Conservation (phyloP, 2,797 vertebrate species). For the Phataginus tricuspis region DNA sequence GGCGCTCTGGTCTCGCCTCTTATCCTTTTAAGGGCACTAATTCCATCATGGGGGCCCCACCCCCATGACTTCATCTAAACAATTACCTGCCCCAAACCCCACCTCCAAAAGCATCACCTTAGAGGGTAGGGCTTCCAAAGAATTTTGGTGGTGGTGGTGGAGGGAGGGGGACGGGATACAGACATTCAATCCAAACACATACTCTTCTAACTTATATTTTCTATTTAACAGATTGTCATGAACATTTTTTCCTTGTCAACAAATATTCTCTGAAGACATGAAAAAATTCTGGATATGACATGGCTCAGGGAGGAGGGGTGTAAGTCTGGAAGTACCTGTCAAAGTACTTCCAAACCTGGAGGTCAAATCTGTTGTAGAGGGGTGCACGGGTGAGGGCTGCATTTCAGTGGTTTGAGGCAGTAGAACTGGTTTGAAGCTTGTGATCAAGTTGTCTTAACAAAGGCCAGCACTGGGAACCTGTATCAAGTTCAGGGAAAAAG, state of each 20-base stretch:
- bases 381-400: neutral
- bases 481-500: neutral
- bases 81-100: neutral
- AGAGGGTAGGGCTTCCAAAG: neutral
- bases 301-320: neutral
- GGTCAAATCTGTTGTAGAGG: neutral
- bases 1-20: neutral
- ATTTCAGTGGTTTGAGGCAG: neutral
- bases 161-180: neutral
- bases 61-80: neutral
- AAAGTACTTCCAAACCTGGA: too few relatives aligned
- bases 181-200: neutral
- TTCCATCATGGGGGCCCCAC: rapidly evolving
- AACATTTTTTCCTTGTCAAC: neutral
- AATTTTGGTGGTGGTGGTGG: neutral
- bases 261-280: neutral
- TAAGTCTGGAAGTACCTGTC: neutral
- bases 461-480: neutral
- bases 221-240: neutral
- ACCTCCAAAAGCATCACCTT: neutral
- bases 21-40: neutral
- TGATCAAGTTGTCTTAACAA: neutral
- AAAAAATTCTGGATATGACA: neutral
- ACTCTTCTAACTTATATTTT: neutral
- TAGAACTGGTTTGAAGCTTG: neutral